These are phyloP conservation scores for Trinectes maculatus DNA, from an alignment of 2,113 vertebrate genomes.

Conservation along the genomic window DNA sequence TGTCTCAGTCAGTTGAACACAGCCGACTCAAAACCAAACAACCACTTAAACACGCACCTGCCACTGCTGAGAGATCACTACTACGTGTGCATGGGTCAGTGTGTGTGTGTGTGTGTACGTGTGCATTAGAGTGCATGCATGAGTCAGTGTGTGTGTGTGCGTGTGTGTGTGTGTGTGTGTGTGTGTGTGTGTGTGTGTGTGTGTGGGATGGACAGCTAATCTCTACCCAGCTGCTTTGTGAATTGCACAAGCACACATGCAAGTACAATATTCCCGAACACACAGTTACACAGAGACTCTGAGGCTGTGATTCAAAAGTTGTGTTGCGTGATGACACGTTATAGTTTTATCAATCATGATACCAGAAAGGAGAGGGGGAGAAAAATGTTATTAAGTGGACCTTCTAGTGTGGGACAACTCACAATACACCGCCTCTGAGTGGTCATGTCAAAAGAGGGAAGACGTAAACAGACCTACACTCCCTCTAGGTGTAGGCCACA, in stretches of 20 bases:
- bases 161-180: constrained; percentile 1
- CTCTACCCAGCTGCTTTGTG: constrained; percentile 43
- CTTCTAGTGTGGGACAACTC: no score
- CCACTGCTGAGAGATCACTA: constrained; percentile 37
- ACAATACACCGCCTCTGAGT: no score
- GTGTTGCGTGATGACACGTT: no score
- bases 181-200: constrained; percentile 35
- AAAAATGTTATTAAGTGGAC: no score
- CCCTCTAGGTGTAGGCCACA: no score
- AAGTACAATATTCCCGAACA: constrained; percentile 14
- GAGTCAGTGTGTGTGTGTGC: constrained; percentile 11
- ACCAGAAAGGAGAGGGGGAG: no score
- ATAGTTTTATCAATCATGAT: not conserved
- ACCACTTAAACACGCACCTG: constrained; percentile 61
- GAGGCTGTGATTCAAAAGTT: constrained; percentile 8
- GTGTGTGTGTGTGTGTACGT: not conserved
- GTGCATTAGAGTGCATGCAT: constrained; percentile 20
- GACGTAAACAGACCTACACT: no score
- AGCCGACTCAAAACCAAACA: constrained; percentile 31
- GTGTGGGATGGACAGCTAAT: constrained; percentile 59
- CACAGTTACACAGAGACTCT: not conserved
- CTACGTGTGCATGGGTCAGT: constrained; percentile 25
- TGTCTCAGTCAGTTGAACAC: constrained; percentile 43
- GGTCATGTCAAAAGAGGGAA: no score
- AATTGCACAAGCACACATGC: constrained; percentile 33